Base-by-base conservation (phyloP, 2,888 invertebrate genomes). In the Schizaphis graminum region DNA sequence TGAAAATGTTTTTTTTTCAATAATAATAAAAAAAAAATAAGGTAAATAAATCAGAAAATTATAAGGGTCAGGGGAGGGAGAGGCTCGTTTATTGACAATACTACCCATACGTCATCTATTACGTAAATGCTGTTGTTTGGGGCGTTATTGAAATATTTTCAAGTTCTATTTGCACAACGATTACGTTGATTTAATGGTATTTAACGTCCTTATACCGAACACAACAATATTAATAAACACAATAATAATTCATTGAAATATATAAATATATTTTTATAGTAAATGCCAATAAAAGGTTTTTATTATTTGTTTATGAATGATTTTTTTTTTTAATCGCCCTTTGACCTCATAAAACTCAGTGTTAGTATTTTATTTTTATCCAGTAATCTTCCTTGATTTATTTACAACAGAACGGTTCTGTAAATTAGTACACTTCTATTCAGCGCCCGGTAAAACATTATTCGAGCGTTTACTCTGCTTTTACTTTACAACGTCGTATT, bases 381-480 rank as follows among this genome's bases (percentile, higher is more conserved):
- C n/a, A 89, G 53, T 89, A 89, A 57, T 89, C 41, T 89, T 35
- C 3, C 3, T 89, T 89, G 41, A 56, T 57, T 89, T 89, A 89
- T 89, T 13, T 89, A 35, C 26, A 89, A 24, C 35, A 57, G 21
- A 56, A 35, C 11, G 56, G 49, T 56, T 89, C 41, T 41, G 35
- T 56, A 53, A 89, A 57, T 56, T 24, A 41, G 56, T 89, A 57
- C 16, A 35, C 8, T 35, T 35, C 21, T 77, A 77, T 77, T 77
- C 21, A 35, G 8, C 35, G 35, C 21, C n/a, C 77, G 8, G 77
- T 35, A 35, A 77, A 77, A 35, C 77, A 41, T 8, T 77, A 35
- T 35, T 35, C 21, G n/a, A 35, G 77, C 21, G 67, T 35, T 77
- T 77, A 35, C 35, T 35, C 35, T 77, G 21, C 35, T 35, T 77